Evolutionary conservation across 2,113 vertebrate species (phyloP), one percentile per base, ranked within the genome.

Genomic region (Myotis brandtii): DNA sequence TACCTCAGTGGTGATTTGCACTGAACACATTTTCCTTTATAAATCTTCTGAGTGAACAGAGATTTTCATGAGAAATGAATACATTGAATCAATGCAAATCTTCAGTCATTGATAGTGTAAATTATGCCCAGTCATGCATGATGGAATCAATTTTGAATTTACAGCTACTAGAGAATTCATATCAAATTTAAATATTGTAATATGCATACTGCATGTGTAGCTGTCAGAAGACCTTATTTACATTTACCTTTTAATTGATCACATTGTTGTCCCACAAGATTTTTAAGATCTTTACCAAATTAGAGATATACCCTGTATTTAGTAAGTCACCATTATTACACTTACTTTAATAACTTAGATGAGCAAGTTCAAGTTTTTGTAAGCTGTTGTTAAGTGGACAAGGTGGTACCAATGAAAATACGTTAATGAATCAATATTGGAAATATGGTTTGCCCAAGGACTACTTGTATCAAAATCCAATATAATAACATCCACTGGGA

Each of bases 261-360:
- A 72, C 2, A 32, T 27, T 80, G 23, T 62, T 89, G 30, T 34
- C 34, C n/a, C 69, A 23, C 13, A 90, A 89, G 17, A 84, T 40
- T 83, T 86, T 83, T 73, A 89, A 86, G 43, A 80, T 20, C 12
- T 93, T 80, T 73, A 32, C 27, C 73, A 86, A 83, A 86, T 82
- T 83, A 83, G 27, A 93, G 6, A 4, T 52, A 54, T 23, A 34
- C 14, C 20, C 25, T 91, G 27, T 62, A 34, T 30, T 48, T 89
- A 86, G 21, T 69, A 40, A 94, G 30, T 66, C 13, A 25, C 16
- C 18, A 52, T 87, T 64, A 92, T 37, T 90, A 3, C 0, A 43
- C 21, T 66, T 64, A 43, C 72, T 40, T 69, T 2, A 52, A 85
- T 40, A 88, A 32, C 11, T 50, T 84, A 94, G 32, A 77, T 52